Conservation (phyloP, 2,113 vertebrate species). For the Chloebia gouldiae region DNA sequence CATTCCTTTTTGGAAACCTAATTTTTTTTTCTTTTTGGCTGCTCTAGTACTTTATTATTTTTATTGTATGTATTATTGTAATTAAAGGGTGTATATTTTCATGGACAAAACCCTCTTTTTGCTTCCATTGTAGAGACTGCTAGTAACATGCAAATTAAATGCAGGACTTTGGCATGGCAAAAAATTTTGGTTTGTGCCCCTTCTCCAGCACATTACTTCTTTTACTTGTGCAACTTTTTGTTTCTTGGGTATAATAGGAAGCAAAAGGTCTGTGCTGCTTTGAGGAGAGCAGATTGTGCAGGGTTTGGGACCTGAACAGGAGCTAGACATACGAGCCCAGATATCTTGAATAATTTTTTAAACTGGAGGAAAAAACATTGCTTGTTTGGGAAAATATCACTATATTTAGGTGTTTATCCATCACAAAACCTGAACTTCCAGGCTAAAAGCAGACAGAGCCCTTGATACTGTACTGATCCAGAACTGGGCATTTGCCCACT, state of each 20-base stretch:
- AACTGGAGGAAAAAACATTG: background rate
- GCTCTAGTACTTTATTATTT: background rate
- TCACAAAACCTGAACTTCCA: background rate
- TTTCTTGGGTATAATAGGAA: background rate
- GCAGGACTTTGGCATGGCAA: background rate
- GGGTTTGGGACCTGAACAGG: background rate
- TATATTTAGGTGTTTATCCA: background rate
- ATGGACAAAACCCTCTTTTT: background rate
- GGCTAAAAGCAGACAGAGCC: background rate
- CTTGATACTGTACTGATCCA: background rate
- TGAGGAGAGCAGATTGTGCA: background rate
- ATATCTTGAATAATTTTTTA: background rate
- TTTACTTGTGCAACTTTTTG: background rate
- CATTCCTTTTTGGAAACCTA: background rate
- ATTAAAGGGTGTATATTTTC: background rate
- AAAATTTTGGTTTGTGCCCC: background rate
- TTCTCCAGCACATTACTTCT: background rate
- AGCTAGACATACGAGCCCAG: background rate
- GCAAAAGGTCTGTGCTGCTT: background rate
- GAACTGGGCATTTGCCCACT: background rate
- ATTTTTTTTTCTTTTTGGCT: background rate
- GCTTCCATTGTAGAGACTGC: background rate
- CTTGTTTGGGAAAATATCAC: background rate
- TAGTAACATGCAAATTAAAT: background rate
- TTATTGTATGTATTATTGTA: background rate